Conservation (phyloP, 2,797 vertebrate species). For the Artibeus jamaicensis region DNA sequence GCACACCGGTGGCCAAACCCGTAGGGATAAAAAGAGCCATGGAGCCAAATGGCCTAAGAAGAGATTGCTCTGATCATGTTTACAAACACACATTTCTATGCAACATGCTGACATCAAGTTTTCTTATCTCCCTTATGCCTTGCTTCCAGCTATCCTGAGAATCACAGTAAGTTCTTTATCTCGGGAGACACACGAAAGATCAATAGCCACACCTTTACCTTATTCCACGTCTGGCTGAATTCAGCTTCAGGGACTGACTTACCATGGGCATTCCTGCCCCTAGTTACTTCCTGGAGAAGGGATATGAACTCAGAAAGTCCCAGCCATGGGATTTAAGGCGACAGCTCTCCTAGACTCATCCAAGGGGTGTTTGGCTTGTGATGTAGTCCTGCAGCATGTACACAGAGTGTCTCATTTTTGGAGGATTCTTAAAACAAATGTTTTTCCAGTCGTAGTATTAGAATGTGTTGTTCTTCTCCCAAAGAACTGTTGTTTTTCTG, state of each 20-base stretch:
- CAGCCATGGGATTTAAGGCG: background rate
- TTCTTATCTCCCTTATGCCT: background rate
- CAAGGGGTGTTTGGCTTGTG: background rate
- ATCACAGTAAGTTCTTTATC: conserved; percentile 16
- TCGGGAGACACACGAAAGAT: background rate
- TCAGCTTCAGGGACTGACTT: background rate
- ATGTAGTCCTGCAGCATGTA: background rate
- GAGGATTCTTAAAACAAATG: background rate
- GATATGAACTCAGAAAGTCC: background rate
- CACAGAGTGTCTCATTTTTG: background rate
- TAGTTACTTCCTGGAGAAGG: background rate
- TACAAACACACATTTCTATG: background rate
- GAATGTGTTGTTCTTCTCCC: background rate
- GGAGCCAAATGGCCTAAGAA: background rate
- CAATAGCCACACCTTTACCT: background rate
- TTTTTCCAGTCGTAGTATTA: background rate
- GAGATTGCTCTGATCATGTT: background rate
- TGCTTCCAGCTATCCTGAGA: background rate
- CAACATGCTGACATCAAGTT: background rate
- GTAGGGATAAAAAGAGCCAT: background rate
- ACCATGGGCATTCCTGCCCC: background rate
- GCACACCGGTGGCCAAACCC: background rate
- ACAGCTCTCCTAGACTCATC: background rate
- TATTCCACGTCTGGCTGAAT: background rate
- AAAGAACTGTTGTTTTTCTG: background rate